Percentiles rank a stretch among this genome's conserved stretches.
phyloP scores from a whole-genome alignment of 2,113 vertebrate genomes.

The Geococcyx californianus region DNA sequence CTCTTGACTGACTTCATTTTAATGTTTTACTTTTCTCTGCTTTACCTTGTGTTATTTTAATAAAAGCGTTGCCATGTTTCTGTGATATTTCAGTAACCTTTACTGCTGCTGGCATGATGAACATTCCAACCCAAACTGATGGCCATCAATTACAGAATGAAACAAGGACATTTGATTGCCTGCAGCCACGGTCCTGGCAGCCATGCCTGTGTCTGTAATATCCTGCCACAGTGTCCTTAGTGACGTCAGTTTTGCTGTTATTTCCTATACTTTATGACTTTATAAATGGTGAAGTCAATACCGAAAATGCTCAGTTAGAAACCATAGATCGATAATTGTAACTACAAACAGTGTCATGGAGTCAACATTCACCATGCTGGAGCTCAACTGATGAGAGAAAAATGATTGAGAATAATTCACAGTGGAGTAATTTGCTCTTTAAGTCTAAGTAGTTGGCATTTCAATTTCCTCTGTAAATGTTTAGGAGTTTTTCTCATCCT shows the following conservation, averaged over 20 bases:
- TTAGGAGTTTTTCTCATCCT: background rate
- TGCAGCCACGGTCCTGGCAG: background rate
- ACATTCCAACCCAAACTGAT: background rate
- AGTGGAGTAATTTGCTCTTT: background rate
- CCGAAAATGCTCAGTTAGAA: background rate
- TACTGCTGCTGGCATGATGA: background rate
- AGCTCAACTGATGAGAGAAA: background rate
- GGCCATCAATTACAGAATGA: background rate
- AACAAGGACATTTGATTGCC: slow-evolving; percentile 25
- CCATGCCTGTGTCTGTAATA: background rate
- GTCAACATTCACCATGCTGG: background rate
- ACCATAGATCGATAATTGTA: background rate
- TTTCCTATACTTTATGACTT: background rate
- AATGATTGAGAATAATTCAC: background rate
- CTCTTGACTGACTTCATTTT: background rate
- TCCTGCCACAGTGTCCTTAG: background rate
- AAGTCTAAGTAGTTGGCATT: background rate
- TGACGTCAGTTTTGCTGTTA: background rate
- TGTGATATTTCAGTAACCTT: background rate
- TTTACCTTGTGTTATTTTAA: background rate
- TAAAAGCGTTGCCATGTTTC: background rate
- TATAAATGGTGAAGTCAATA: background rate
- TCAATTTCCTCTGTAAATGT: background rate
- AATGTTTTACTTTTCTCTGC: background rate
- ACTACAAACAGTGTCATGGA: background rate